Conservation (phyloP, 2,797 vertebrate species). For the Stomatorhinus walkeri region DNA sequence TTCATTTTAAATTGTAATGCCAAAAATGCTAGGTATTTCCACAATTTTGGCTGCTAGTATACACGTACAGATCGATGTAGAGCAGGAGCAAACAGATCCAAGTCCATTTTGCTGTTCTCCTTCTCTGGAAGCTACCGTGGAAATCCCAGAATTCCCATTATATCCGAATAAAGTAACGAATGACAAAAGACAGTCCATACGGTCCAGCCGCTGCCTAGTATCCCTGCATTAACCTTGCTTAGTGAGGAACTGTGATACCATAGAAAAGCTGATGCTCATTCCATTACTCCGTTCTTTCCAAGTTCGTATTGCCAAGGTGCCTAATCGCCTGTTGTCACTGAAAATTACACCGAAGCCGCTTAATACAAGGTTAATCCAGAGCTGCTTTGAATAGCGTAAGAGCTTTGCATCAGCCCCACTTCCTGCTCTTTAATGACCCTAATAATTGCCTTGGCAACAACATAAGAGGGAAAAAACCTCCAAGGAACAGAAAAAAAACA, state of each 20-base stretch:
- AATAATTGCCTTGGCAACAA: background rate
- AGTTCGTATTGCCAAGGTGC: background rate
- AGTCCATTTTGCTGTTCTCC: background rate
- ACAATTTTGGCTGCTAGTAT: background rate
- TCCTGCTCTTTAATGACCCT: slow-evolving; percentile 8
- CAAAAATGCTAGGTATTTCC: background rate
- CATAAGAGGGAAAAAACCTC: background rate
- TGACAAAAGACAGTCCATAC: background rate
- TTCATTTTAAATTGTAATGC: background rate
- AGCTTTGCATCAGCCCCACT: background rate
- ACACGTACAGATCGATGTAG: background rate
- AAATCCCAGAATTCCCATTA: background rate
- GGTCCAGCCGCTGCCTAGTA: background rate
- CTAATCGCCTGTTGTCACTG: slow-evolving; percentile 1
- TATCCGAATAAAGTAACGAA: background rate
- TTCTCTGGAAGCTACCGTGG: background rate
- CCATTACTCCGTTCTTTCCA: background rate
- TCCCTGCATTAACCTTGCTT: background rate
- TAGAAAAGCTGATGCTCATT: background rate
- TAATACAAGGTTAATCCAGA: background rate
- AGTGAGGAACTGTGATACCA: background rate
- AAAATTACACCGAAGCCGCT: background rate
- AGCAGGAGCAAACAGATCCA: background rate
- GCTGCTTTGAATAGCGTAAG: background rate
- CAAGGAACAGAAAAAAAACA: background rate